Evolutionary conservation across 2,888 invertebrate species (phyloP), one percentile per base, ranked within the genome.

Genomic region (Autographa gamma): DNA sequence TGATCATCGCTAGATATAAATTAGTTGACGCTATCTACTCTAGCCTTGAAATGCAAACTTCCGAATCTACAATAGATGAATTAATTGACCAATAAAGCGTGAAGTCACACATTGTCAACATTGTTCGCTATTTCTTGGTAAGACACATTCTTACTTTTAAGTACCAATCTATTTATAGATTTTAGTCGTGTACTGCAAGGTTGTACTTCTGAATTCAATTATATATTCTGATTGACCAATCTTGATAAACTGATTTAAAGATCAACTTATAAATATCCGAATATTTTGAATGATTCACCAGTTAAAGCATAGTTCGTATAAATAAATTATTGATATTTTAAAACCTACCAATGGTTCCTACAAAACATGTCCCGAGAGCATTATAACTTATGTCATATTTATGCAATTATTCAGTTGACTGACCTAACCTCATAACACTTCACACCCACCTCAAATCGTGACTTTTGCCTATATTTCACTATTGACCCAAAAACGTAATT

Each of bases 401-500:
- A 18, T 56, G 59, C 5, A 66, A 60, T 62, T 52, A 16, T 62
- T 59, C 52, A 19, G 38, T 31, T 58, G 25, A 63, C 18, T 43
- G 59, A 71, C 64, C 63, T 63, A 69, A 32, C 11, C 6, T 54
- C 16, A 58, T 31, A 43, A 52, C 25, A 34, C 64, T 48, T 54
- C 3, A 54, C 67, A 63, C 70, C 73, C 63, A 66, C 82, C 70
- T 69, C 66, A 52, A 71, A 41, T 74, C 78, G 60, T 71, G 73
- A 76, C 77, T 81, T 77, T 77, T 70, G 66, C 72, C 80, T 71
- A 82, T 80, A 81, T 79, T 83, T 82, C 73, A 76, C 75, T 76
- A 66, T 43, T 76, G 80, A 83, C 81, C 82, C 67, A 71, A 68
- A 82, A 76, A 77, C 71, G 72, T 75, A 82, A 84, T 77, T 77